Evolutionary conservation across 2,888 invertebrate species (phyloP), one percentile per base, ranked within the genome.

Genomic region (Nudaria mundana): DNA sequence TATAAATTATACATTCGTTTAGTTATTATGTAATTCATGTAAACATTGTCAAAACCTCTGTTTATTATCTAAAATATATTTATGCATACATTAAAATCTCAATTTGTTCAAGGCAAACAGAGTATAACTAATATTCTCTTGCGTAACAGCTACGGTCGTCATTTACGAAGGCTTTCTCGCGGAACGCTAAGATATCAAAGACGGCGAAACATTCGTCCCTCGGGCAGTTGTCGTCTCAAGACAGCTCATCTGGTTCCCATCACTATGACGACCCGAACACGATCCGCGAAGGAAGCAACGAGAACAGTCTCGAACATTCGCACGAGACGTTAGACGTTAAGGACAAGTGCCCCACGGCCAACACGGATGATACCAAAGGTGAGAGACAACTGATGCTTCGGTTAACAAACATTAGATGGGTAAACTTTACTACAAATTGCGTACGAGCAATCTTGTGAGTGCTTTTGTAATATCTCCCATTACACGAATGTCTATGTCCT

Each of bases 91-190:
- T 24, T 39, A 23, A 32, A 37, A 32, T 41, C 32, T 31, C 25
- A 37, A 38, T 42, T 25, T 30, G 26, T 40, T 20, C 34, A 29
- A 34, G 33, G 29, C 18, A 40, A 40, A 40, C 30, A 16, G 24
- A 40, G 34, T 44, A 48, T 32, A 51, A 45, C 43, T 39, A 41
- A 46, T 37, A 40, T 31, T 14, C n/a, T 38, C 38, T 56, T 62
- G 49, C 46, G 52, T 77, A 79, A 52, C 80, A 92, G 96, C 89
- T 99, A 50, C 92, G 98, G 37, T 98, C 97, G 76, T 98, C 98
- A 22, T 98, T 99, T 84, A 98, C 97, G 59, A 98, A 98, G 86
- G 99, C 98, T 12, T 99, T 99, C 86, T 97, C 97, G 11, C 91
- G 96, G 52, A 94, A 94, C 79, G 93, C 94, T 44, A 94, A 94